A percentile compares a stretch with the other conserved stretches of the same genome.
phyloP scores from a whole-genome alignment of 2,888 invertebrate genomes.

The Carterocephalus palaemon region DNA sequence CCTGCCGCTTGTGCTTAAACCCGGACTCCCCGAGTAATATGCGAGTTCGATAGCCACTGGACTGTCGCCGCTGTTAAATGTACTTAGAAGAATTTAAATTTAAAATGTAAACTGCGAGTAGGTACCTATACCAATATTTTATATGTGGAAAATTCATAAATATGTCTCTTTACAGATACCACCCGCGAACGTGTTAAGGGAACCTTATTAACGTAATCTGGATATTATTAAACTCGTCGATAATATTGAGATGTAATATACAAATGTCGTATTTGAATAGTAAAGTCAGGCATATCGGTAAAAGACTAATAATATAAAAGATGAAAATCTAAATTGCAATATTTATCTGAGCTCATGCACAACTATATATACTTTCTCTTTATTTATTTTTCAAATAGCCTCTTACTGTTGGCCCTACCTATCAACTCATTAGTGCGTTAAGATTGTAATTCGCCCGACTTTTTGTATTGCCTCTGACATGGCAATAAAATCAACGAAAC shows the following conservation, averaged over 20 bases:
- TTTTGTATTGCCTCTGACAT: not conserved
- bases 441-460: not conserved
- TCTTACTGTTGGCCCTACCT: too few relatives aligned
- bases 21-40: too few relatives aligned
- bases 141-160: constrained; percentile 7
- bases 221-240: constrained; percentile 30
- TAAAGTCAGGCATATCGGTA: not conserved
- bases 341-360: too few relatives aligned
- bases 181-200: constrained; percentile 38
- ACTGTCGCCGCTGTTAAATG: too few relatives aligned
- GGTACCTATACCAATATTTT: constrained; percentile 14
- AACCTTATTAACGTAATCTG: constrained; percentile 38
- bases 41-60: too few relatives aligned
- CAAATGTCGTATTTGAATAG: constrained; percentile 10
- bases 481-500: not conserved
- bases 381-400: too few relatives aligned
- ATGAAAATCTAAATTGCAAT: too few relatives aligned
- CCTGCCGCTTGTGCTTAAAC: too few relatives aligned
- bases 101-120: constrained; percentile 1
- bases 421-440: too few relatives aligned
- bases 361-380: too few relatives aligned
- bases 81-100: too few relatives aligned
- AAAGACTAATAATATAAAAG: too few relatives aligned
- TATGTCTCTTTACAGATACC: constrained; percentile 20
- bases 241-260: constrained; percentile 33